phyloP scores from a whole-genome alignment of 1,140 invertebrate genomes.

The Rhyacophila brunnea region DNA sequence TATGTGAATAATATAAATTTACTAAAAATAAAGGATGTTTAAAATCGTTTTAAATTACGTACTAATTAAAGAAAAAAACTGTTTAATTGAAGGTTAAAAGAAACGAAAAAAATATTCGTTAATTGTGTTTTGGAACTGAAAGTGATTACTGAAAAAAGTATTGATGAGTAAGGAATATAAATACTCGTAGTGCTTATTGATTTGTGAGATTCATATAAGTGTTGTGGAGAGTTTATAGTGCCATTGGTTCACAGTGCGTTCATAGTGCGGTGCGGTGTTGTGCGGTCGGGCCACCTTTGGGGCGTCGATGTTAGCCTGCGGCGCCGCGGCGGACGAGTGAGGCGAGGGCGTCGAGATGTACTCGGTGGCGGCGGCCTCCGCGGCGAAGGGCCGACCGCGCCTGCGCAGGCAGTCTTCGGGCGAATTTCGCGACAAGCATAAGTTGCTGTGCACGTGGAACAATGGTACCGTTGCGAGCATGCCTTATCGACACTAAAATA shows the following conservation, averaged over 20 bases:
- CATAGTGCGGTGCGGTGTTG: slow-evolving; percentile 7
- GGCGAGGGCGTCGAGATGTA: slow-evolving; percentile 16
- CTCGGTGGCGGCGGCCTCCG: slow-evolving; percentile 23
- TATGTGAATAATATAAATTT: too few species aligned
- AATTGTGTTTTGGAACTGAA: too few species aligned
- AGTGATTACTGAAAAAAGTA: too few species aligned
- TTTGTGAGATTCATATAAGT: too few species aligned
- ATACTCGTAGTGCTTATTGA: too few species aligned
- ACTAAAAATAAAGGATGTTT: too few species aligned
- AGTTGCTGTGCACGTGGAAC: slow-evolving; percentile 48
- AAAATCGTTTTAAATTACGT: too few species aligned
- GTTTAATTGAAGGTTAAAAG: not conserved
- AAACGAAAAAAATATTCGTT: not conserved
- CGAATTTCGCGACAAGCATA: slow-evolving; percentile 44
- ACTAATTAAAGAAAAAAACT: too few species aligned
- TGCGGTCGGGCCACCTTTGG: not conserved
- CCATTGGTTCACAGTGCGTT: not conserved
- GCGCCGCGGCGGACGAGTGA: not conserved
- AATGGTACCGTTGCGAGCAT: slow-evolving; percentile 39
- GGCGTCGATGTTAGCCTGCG: not conserved
- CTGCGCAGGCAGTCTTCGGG: slow-evolving; percentile 41
- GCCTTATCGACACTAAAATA: too few species aligned
- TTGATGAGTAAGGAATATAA: too few species aligned
- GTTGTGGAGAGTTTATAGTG: not conserved
- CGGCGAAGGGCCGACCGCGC: slow-evolving; percentile 41